Percentiles rank a stretch among this genome's conserved stretches.
These are phyloP conservation scores for Chironomus riparius DNA, from an alignment of 2,888 invertebrate species.

Conservation along the genomic window DNA sequence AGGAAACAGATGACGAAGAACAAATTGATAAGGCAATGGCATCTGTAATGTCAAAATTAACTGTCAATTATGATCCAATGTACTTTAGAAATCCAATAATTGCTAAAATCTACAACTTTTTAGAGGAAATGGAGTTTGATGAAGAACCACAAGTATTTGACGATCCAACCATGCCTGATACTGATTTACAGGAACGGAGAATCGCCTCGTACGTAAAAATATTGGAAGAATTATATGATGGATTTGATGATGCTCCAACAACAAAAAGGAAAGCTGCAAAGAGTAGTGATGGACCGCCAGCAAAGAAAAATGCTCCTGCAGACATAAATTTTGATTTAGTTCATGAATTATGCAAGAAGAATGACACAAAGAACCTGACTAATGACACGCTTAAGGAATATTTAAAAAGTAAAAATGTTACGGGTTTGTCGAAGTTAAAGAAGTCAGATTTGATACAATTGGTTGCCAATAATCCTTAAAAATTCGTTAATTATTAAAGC, in stretches of 20 bases:
- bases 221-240: conserved; percentile 18
- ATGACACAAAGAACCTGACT: background rate
- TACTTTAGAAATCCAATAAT: conserved; percentile 59
- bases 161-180: conserved; percentile 33
- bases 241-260: background rate
- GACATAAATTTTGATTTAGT: background rate
- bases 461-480: background rate
- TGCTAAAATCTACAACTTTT: conserved; percentile 52
- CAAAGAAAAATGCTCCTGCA: background rate
- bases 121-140: conserved; percentile 58
- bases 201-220: conserved; percentile 33
- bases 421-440: background rate
- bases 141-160: conserved; percentile 31
- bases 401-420: background rate
- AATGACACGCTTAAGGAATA: background rate
- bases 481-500: no score
- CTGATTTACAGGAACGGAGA: conserved; percentile 35
- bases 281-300: background rate
- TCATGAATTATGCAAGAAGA: background rate
- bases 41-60: conserved; percentile 50
- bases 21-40: conserved; percentile 49
- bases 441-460: background rate
- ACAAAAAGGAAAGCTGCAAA: conserved; percentile 4
- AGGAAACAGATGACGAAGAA: conserved; percentile 42
- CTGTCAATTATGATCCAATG: conserved; percentile 51